Evolutionary conservation across 2,113 vertebrate species (phyloP), one percentile per base, ranked within the genome.

Genomic region (Cryptomyrus ogoouensis): DNA sequence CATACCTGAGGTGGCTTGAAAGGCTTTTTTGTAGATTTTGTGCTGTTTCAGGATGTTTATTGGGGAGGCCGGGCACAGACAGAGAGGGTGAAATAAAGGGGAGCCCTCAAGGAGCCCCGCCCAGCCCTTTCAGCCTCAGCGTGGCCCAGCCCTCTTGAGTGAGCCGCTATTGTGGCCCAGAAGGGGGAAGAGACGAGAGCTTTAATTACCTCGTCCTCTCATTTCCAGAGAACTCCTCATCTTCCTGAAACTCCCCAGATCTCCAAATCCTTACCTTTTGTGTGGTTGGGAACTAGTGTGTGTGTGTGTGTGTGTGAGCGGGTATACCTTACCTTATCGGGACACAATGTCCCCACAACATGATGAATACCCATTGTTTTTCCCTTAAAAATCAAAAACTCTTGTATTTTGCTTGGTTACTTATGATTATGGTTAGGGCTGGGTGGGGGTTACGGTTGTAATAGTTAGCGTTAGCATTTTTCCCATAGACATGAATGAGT

Each of bases 171-270:
- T 92, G 84, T 87, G 39, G 44, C 50, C 53, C 88, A 90, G 19
- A 85, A 91, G 50, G 74, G 83, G 50, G 35, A 88, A 50, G 52
- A 89, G 89, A 53, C 77, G 88, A 84, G 58, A 91, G 91, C 92
- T 94, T 94, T 94, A 90, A 94, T 92, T 89, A 93, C 93, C 91
- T 74, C 91, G 91, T 94, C 92, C 91, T 92, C 92, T 92, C 91
- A 93, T 91, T 94, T 94, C 93, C 94, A 92, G 91, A 88, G 77
- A 90, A 91, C 89, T 90, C 90, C 90, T 85, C 91, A 31, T 91
- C 87, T 50, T 92, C 92, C 84, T 89, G 44, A 83, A 89, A 87
- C 91, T 89, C 91, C 92, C 74, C 92, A 89, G 93, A 91, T 91
- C 91, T 90, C 90, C 58, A 90, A 91, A 46, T 88, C 88, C 90